Evolutionary conservation across 1,140 invertebrate species (phyloP).

Genomic region (Amyelois transitella): DNA sequence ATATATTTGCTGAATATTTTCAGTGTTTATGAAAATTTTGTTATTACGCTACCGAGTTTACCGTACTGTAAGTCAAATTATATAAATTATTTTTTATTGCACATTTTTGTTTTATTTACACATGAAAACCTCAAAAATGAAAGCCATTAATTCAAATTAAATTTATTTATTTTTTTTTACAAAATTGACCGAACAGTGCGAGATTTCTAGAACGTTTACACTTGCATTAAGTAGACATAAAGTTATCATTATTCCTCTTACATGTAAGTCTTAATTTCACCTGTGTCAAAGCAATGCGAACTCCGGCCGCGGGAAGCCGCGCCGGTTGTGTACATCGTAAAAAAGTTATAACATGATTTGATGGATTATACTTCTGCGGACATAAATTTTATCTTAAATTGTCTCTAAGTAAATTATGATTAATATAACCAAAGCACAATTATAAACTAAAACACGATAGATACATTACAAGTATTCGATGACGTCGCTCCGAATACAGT

Average conservation of each 20-base stretch:
- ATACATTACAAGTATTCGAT: slow-evolving; percentile 65
- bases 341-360: slow-evolving; percentile 66
- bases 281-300: slow-evolving; percentile 65
- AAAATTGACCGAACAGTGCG: slow-evolving; percentile 75
- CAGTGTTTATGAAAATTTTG: slow-evolving; percentile 69
- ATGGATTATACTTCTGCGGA: slow-evolving; percentile 48
- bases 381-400: slow-evolving; percentile 60
- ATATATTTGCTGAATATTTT: slow-evolving; percentile 71
- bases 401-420: slow-evolving; percentile 69
- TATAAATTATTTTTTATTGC: slow-evolving; percentile 73
- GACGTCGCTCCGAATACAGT: slow-evolving; percentile 56
- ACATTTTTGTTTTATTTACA: slow-evolving; percentile 41
- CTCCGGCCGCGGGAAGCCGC: slow-evolving; percentile 34
- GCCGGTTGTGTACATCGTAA: slow-evolving; percentile 53
- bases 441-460: slow-evolving; percentile 70
- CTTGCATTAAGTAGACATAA: slow-evolving; percentile 74
- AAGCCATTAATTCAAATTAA: slow-evolving; percentile 63
- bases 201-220: slow-evolving; percentile 74
- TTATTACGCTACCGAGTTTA: slow-evolving; percentile 70
- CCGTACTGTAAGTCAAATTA: slow-evolving; percentile 68
- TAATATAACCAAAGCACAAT: slow-evolving; percentile 72
- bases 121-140: slow-evolving; percentile 18
- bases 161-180: slow-evolving; percentile 73
- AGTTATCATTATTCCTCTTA: slow-evolving; percentile 71
- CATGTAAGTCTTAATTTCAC: slow-evolving; percentile 71